A percentile compares a stretch with the other conserved stretches of the same genome.
phyloP scores from a whole-genome alignment of 2,113 vertebrate genomes.

The Catharus minimus region DNA sequence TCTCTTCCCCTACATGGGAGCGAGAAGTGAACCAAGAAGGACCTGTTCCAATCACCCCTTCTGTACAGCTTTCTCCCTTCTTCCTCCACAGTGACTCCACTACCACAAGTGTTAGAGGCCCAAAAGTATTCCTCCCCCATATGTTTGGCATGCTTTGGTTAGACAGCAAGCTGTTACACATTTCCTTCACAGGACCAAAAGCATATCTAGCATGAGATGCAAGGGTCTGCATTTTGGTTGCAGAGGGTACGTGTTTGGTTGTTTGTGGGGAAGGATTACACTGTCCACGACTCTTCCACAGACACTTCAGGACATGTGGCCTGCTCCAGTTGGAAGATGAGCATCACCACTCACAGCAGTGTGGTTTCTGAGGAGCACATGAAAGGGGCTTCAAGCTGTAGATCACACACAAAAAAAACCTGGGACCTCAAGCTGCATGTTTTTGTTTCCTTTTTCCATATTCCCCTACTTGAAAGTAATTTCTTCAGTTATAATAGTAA shows the following conservation, averaged over 20 bases:
- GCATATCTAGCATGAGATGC: not conserved
- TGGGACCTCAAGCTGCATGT: not conserved
- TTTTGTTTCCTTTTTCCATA: not conserved
- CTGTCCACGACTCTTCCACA: not conserved
- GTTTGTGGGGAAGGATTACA: not conserved
- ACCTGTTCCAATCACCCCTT: not conserved
- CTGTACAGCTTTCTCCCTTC: not conserved
- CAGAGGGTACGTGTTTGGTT: not conserved
- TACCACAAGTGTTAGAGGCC: accelerated
- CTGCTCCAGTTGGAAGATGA: not conserved
- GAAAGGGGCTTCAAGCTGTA: not conserved
- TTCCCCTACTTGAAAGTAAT: not conserved
- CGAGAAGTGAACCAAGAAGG: not conserved
- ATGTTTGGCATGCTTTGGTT: not conserved
- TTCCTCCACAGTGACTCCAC: not conserved
- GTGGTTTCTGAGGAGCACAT: not conserved
- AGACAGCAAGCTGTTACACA: not conserved
- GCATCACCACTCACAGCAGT: not conserved
- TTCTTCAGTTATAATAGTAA: not conserved
- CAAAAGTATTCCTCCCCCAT: not conserved
- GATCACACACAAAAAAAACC: accelerated
- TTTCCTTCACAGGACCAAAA: not conserved
- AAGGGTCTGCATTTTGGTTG: not conserved
- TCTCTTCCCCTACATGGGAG: accelerated
- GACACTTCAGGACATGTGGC: not conserved